A percentile compares a stretch with the other conserved stretches of the same genome.
Evolutionary conservation across 2,888 invertebrate genomes (phyloP).

Genomic region (Melikaiella ostensackeni): DNA sequence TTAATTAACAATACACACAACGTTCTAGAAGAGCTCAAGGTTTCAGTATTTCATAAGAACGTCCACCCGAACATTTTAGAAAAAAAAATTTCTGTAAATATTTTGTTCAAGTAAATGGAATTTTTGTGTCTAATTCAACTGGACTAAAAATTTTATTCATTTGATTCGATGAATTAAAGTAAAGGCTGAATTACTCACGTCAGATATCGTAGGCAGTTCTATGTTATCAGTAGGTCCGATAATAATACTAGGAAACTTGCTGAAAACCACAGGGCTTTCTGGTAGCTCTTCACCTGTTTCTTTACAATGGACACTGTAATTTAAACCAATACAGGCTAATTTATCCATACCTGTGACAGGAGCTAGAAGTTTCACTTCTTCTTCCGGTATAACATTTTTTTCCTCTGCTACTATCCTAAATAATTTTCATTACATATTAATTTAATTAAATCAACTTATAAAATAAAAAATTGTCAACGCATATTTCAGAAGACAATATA

Average conservation of each 20-base stretch:
- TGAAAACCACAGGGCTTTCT: slow-evolving; percentile 90
- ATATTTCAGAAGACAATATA: too few relatives aligned
- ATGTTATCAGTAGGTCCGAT: slow-evolving; percentile 86
- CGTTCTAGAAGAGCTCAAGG: too few relatives aligned
- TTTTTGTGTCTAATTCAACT: too few relatives aligned
- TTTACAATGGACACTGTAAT: slow-evolving; percentile 91
- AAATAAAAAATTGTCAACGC: too few relatives aligned
- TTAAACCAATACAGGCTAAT: slow-evolving; percentile 90
- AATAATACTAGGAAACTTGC: slow-evolving; percentile 89
- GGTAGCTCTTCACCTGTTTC: slow-evolving; percentile 88
- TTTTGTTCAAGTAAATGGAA: too few relatives aligned
- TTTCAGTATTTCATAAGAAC: too few relatives aligned
- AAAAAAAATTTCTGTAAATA: too few relatives aligned
- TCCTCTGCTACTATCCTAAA: slow-evolving; percentile 79
- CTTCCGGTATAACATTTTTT: slow-evolving; percentile 78
- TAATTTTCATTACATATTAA: slow-evolving; percentile 40
- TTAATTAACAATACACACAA: too few relatives aligned
- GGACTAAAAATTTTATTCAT: too few relatives aligned
- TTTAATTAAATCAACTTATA: too few relatives aligned
- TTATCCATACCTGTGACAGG: slow-evolving; percentile 91
- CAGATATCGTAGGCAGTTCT: slow-evolving; percentile 81
- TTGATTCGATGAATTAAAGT: too few relatives aligned
- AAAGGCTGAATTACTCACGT: slow-evolving; percentile 76
- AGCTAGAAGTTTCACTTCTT: slow-evolving; percentile 82
- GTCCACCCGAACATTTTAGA: too few relatives aligned